These are phyloP conservation scores for Actinopyga echinites DNA, from an alignment of 53 echinoderm and acorn worm species.

Conservation along the genomic window DNA sequence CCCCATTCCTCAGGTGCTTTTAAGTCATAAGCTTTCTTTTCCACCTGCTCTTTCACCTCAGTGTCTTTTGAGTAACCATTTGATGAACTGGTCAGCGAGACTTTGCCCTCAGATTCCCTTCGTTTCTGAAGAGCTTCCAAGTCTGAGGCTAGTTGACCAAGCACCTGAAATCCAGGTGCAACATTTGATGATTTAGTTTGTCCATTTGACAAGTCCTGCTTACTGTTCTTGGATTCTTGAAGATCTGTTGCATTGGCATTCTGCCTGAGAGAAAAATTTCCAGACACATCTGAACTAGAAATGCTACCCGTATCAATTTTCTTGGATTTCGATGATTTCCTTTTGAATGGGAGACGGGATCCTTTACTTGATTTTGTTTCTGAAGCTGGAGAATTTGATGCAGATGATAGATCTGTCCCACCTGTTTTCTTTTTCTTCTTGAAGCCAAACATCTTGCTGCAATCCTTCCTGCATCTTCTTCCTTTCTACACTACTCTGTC, in stretches of 20 bases:
- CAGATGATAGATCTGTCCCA: neutral
- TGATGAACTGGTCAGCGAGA: neutral
- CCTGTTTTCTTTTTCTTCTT: constrained; percentile 20
- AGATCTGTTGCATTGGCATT: too few species aligned
- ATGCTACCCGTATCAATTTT: neutral
- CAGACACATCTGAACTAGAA: neutral
- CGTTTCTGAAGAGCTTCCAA: constrained; percentile 27
- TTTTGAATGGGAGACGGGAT: neutral
- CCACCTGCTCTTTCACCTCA: neutral
- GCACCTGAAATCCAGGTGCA: constrained; percentile 48
- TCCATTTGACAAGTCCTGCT: neutral
- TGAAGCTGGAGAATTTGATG: constrained; percentile 1
- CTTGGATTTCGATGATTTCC: neutral
- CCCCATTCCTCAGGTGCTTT: constrained; percentile 72
- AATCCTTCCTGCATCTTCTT: too few species aligned
- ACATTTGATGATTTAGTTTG: neutral
- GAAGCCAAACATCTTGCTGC: constrained; percentile 31
- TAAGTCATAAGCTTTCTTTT: constrained; percentile 3
- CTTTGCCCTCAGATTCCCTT: neutral
- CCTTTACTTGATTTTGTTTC: constrained; percentile 14
- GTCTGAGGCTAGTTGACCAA: constrained; percentile 37
- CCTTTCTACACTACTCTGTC: too few species aligned
- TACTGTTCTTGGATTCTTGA: neutral
- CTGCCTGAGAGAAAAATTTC: too few species aligned
- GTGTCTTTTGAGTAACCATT: constrained; percentile 9